Evolutionary conservation across 2,888 invertebrate genomes (phyloP).

Genomic region (Phalera bucephala): DNA sequence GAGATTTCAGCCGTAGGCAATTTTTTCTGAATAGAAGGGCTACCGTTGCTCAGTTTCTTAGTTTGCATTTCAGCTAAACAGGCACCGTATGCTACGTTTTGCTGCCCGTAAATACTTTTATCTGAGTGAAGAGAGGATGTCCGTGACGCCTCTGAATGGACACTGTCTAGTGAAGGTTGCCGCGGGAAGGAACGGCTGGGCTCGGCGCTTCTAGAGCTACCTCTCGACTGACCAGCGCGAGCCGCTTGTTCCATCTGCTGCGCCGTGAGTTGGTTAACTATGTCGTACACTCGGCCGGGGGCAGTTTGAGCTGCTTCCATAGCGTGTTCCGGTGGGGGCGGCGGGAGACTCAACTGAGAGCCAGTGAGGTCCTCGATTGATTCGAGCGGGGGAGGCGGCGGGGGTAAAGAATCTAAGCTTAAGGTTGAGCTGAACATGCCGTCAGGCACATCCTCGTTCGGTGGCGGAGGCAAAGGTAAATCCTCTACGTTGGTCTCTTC

Average conservation of each 20-base stretch:
- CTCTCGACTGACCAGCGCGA: conserved; percentile 61
- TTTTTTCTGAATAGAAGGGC: conserved; percentile 60
- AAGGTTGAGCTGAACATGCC: conserved; percentile 89
- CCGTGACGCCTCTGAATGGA: conserved; percentile 75
- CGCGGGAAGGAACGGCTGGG: conserved; percentile 71
- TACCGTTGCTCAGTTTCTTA: conserved; percentile 70
- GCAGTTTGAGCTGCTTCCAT: conserved; percentile 57
- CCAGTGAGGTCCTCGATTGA: conserved; percentile 85
- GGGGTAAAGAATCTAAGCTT: conserved; percentile 91
- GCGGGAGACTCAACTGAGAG: conserved; percentile 89
- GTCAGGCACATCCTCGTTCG: conserved; percentile 78
- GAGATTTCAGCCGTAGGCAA: conserved; percentile 47
- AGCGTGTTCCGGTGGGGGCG: conserved; percentile 86
- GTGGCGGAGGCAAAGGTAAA: conserved; percentile 87
- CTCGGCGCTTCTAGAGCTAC: conserved; percentile 60
- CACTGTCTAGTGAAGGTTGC: conserved; percentile 82
- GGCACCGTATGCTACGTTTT: conserved; percentile 69
- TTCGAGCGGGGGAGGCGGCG: conserved; percentile 88
- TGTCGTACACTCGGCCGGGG: conserved; percentile 68
- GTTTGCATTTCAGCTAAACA: conserved; percentile 83
- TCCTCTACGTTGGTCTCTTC: conserved; percentile 62
- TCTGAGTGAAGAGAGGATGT: conserved; percentile 71
- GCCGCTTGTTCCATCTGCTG: conserved; percentile 63
- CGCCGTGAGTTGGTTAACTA: conserved; percentile 65
- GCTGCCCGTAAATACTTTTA: conserved; percentile 60